Evolutionary conservation across 2,888 invertebrate species (phyloP).

Genomic region (Agrochola macilenta): DNA sequence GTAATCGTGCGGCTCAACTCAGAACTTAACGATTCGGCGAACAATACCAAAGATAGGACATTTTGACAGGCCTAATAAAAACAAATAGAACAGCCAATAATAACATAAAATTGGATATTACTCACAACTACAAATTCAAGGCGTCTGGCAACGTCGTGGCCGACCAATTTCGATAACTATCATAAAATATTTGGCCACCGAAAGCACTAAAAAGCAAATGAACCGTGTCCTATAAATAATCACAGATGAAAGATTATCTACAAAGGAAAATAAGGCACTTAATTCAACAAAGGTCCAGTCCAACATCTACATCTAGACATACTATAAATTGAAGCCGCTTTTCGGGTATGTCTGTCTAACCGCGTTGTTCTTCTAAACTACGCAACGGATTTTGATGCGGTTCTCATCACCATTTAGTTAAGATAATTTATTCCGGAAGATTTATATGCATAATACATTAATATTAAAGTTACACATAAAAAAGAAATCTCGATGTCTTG

Average conservation of each 20-base stretch:
- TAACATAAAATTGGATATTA: neutral
- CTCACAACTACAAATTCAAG: neutral
- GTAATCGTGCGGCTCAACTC: neutral
- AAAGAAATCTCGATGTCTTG: neutral
- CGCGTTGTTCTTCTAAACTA: neutral
- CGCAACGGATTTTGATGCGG: neutral
- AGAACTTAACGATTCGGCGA: neutral
- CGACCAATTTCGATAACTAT: neutral
- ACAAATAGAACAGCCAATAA: neutral
- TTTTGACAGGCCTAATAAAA: neutral
- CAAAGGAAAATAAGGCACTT: conserved; percentile 18
- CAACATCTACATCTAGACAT: neutral
- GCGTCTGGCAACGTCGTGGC: neutral
- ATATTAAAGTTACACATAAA: too few relatives aligned
- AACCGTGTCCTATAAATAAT: neutral
- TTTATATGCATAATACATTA: too few relatives aligned
- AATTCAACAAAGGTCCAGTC: conserved; percentile 12
- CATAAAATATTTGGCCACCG: conserved; percentile 10
- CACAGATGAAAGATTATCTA: neutral
- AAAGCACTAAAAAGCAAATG: neutral
- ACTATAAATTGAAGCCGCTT: neutral
- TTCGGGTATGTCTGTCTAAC: neutral
- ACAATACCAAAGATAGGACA: neutral
- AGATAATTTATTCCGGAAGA: neutral
- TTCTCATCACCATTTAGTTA: neutral